These are phyloP conservation scores for Drosophila subobscura DNA, from an alignment of 1,140 invertebrate species.

Conservation along the genomic window DNA sequence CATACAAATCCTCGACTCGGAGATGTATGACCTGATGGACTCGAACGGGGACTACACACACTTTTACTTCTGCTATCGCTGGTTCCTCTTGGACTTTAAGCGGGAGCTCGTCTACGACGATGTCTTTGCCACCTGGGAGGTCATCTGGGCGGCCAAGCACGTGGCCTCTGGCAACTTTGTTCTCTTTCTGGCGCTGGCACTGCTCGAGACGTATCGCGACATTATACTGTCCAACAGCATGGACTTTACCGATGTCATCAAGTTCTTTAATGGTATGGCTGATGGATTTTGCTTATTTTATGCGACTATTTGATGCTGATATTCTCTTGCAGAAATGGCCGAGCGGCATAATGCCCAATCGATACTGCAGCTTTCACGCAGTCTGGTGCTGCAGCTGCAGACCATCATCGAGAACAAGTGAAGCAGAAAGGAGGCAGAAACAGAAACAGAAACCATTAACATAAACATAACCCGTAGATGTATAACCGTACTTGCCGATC, in stretches of 20 bases:
- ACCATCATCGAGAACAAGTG: constrained; percentile 95
- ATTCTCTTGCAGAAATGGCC: constrained; percentile 92
- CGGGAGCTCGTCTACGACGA: constrained; percentile 95
- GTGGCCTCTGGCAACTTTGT: constrained; percentile 95
- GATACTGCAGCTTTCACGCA: constrained; percentile 91
- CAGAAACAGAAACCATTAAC: not conserved
- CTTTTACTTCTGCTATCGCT: constrained; percentile 98
- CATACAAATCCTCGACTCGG: constrained; percentile 95
- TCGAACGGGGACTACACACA: constrained; percentile 97
- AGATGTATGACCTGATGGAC: constrained; percentile 97
- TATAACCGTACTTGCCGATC: constrained; percentile 50
- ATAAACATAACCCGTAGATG: constrained; percentile 17
- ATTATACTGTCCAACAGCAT: constrained; percentile 97
- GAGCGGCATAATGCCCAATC: constrained; percentile 94
- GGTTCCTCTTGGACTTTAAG: constrained; percentile 91
- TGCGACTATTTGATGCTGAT: not conserved
- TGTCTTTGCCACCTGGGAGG: constrained; percentile 97
- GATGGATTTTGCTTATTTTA: not conserved
- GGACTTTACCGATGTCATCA: constrained; percentile 99
- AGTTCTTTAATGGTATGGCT: constrained; percentile 95
- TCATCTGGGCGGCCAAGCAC: constrained; percentile 96
- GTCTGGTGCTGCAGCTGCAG: constrained; percentile 94
- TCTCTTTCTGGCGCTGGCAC: constrained; percentile 95
- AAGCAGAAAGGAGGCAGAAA: constrained; percentile 31
- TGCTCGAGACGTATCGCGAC: constrained; percentile 96